Base-by-base conservation (phyloP, 2,113 vertebrate genomes). In the Saccopteryx bilineata region DNA sequence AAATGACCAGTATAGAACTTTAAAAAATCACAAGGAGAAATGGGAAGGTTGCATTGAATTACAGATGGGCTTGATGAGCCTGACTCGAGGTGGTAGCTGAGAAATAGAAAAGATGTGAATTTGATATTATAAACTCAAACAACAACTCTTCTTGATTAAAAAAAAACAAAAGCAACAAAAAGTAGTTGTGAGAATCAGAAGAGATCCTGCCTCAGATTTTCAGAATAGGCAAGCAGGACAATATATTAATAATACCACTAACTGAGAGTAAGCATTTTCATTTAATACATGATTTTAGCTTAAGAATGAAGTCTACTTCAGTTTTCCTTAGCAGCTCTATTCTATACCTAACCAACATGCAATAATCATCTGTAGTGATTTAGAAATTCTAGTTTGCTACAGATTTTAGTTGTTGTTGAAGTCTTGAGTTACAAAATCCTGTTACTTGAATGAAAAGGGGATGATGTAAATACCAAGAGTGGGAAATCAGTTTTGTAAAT, bases 391-490 rank as follows among this genome's bases (percentile, higher is more conserved):
- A 46, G 12, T n/a, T 82, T 76, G 54, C 68, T 83, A 50, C 8
- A 82, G 9, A 58, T 86, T 72, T 15, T 82, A 84, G 76, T 26
- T 86, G 19, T 65, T 94, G 75, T 39, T 39, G 39, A 39, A 82
- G 39, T 56, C 46, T 68, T 83, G 39, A 96, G 63, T 85, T 86
- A 71, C 33, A 92, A 96, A 86, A 72, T 78, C 13, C 65, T 87
- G 10, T 60, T 21, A n/a, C 12, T 18, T 90, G 21, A 19, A 13
- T 28, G 3, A n/a, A 28, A 93, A 9, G 18, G 4, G 7, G 31
- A 63, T 31, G 39, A n/a, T 74, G 7, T 56, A 31, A 65, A 31
- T 61, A 74, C 21, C 23, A 93, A 48, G 74, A 65, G 52, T 33
- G 26, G 10, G 5, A 23, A 61, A 61, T 31, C 7, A 65, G 33